Percentiles rank a stretch among this genome's conserved stretches.
Evolutionary conservation across 2,797 vertebrate genomes (phyloP).

Genomic region (Ctenopoma kingsleyae): DNA sequence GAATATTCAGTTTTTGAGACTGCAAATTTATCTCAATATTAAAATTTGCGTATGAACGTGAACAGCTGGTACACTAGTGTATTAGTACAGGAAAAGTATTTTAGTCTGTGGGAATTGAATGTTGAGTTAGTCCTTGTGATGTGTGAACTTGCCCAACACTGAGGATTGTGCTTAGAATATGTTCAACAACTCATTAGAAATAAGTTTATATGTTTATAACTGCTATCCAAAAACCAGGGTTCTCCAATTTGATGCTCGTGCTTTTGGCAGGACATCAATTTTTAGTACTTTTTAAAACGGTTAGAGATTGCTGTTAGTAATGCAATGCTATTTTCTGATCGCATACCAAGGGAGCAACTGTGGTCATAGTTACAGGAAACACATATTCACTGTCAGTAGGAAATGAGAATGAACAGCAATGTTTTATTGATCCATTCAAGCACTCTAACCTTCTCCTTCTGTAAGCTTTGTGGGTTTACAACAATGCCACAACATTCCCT

Average conservation of each 20-base stretch:
- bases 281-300: background rate
- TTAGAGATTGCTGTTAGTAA: background rate
- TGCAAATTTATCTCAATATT: too few species aligned
- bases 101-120: too few species aligned
- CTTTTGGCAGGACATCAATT: background rate
- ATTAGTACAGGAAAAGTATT: too few species aligned
- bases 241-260: background rate
- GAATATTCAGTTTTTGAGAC: too few species aligned
- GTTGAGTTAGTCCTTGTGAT: too few species aligned
- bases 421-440: conserved; percentile 10
- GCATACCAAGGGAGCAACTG: background rate
- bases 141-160: too few species aligned
- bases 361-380: conserved; percentile 4
- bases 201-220: background rate
- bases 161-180: too few species aligned
- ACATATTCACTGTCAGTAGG: background rate
- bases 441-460: background rate
- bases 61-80: too few species aligned
- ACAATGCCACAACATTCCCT: background rate
- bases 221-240: background rate
- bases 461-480: background rate
- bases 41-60: too few species aligned
- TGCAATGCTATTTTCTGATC: too few species aligned
- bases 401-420: background rate
- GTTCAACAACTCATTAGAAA: too few species aligned